A percentile compares a stretch with the other conserved stretches of the same genome.
phyloP scores from a whole-genome alignment of 2,797 vertebrate species.

The Spinus pinus region DNA sequence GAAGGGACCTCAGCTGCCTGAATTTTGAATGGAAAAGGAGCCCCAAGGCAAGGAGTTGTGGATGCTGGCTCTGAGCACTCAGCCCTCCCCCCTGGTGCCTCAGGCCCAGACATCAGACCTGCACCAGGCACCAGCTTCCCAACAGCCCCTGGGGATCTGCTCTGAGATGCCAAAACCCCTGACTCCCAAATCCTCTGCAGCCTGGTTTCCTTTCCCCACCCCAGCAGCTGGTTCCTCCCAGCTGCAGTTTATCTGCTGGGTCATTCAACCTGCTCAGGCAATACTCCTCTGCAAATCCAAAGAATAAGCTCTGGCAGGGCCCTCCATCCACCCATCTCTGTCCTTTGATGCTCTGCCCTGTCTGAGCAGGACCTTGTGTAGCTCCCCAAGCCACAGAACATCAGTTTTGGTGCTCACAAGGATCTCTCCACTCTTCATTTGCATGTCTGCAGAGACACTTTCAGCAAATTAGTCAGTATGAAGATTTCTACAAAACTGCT shows the following conservation, averaged over 20 bases:
- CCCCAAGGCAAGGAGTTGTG: neutral
- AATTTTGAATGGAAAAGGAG: neutral
- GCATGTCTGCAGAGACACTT: neutral
- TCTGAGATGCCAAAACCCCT: neutral
- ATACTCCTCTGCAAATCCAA: neutral
- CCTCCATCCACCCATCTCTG: neutral
- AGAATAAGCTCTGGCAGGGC: neutral
- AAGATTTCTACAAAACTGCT: neutral
- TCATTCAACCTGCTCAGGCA: neutral
- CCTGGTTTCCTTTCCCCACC: neutral
- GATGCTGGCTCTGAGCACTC: neutral
- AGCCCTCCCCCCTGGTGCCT: neutral
- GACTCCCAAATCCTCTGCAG: neutral
- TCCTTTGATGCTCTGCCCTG: neutral
- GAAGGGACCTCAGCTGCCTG: neutral
- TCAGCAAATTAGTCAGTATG: neutral
- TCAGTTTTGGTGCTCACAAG: neutral
- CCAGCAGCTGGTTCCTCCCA: neutral
- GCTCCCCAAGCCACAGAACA: neutral
- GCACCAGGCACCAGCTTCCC: neutral
- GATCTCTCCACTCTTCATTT: neutral
- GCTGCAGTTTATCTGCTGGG: neutral
- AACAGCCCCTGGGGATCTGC: neutral
- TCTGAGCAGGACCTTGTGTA: neutral
- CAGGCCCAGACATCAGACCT: neutral